Evolutionary conservation across 2,113 vertebrate genomes (phyloP), one percentile per base, ranked within the genome.

Genomic region (Polyodon spathula): DNA sequence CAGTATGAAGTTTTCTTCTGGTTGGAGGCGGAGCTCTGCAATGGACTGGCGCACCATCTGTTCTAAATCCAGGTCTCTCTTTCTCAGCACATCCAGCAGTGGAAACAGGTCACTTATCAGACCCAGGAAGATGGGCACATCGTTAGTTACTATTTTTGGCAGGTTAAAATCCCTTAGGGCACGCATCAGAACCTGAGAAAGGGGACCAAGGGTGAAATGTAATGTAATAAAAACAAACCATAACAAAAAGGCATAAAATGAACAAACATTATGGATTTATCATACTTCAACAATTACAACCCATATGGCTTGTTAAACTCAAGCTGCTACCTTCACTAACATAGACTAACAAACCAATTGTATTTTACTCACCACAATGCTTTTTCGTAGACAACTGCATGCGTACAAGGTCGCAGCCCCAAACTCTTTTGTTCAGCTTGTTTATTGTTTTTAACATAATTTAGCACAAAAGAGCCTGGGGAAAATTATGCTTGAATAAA

Each of bases 241-340:
- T 96, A 93, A 93, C 80, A 82, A 86, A n/a, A 92, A 91, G 80
- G 81, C 90, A 94, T 94, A 91, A 93, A 94, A 90, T 86, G 84
- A 87, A 87, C 86, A 95, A 95, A 97, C 89, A 95, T 87, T 89
- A 90, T 81, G 86, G 14, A 93, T 89, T 92, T 91, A 92, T 94
- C 90, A 88, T 86, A 91, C 83, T 87, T 77, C 79, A 79, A 83
- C 88, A 84, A 95, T 97, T 95, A 97, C 81, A 88, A 90, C 76
- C 92, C 92, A 95, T 94, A 95, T 97, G 93, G 92, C 88, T 90
- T 92, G 92, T 98, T 95, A 97, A 96, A 92, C 76, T 81, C 94
- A 96, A 97, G 91, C 93, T 97, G 93, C 81, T 92, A 84, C 82
- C 79, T 79, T 75, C 73, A 76, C 75, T 68, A 77, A 78, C 79